Conservation (phyloP, 2,113 vertebrate species). For the Catharus bicknelli region DNA sequence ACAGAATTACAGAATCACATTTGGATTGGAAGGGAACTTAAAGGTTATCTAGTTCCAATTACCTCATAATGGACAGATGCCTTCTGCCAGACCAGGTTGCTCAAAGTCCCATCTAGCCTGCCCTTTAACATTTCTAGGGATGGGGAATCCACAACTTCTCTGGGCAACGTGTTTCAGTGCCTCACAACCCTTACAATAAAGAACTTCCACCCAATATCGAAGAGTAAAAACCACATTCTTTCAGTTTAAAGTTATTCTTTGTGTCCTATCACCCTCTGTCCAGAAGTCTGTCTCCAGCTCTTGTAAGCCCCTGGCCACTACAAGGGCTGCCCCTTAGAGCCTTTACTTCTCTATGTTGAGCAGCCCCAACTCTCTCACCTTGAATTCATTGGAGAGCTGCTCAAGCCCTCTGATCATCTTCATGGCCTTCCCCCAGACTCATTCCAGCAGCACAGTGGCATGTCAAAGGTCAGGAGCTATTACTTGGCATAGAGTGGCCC, state of each 20-base stretch:
- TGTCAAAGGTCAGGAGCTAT: neutral
- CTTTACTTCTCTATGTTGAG: neutral
- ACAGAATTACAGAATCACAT: neutral
- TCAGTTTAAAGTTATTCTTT: neutral
- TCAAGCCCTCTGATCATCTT: neutral
- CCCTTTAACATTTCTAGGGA: neutral
- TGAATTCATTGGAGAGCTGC: neutral
- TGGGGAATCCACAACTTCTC: neutral
- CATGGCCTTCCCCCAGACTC: neutral
- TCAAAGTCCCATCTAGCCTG: neutral
- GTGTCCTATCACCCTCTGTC: neutral
- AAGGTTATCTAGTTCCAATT: neutral
- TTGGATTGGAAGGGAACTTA: neutral
- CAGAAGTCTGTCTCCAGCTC: neutral
- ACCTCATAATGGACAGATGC: neutral
- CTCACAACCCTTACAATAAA: neutral
- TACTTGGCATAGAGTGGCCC: too few species aligned
- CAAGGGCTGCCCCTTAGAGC: neutral
- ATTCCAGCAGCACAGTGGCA: neutral
- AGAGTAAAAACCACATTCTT: accelerated
- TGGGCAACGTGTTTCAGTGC: neutral
- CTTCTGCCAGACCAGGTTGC: neutral
- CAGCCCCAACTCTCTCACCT: neutral
- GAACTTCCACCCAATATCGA: neutral
- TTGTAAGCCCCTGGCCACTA: neutral